Conservation (phyloP, 2,113 vertebrate species). For the Lichenostomus cassidix region DNA sequence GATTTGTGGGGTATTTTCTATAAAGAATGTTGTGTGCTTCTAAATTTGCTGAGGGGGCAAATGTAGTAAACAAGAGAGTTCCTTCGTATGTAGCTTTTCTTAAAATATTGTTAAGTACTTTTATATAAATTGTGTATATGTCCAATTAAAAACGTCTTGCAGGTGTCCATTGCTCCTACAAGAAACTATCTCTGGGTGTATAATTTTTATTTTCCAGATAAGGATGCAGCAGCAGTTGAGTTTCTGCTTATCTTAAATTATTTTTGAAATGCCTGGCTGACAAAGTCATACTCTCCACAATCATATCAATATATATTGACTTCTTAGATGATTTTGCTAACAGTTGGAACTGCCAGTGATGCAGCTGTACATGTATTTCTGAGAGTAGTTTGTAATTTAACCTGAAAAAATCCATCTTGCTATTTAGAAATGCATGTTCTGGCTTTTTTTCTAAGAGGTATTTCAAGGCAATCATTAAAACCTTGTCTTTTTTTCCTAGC, state of each 20-base stretch:
- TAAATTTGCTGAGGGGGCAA: not conserved
- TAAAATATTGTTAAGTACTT: not conserved
- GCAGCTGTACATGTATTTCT: not conserved
- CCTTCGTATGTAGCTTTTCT: not conserved
- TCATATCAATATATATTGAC: slow-evolving; percentile 56
- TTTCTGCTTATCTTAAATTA: slow-evolving; percentile 35
- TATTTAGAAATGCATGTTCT: not conserved
- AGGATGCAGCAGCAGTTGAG: not conserved
- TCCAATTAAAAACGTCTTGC: not conserved
- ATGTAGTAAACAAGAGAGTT: not conserved
- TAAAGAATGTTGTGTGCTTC: not conserved
- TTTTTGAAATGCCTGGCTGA: slow-evolving; percentile 4
- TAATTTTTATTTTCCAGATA: slow-evolving; percentile 27
- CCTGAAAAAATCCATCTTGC: not conserved
- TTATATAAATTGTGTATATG: not conserved
- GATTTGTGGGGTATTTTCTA: fast-evolving
- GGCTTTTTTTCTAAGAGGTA: not conserved
- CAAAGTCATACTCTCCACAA: not conserved
- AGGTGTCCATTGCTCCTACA: not conserved
- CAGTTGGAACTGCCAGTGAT: not conserved
- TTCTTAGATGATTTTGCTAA: slow-evolving; percentile 12
- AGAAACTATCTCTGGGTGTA: not conserved
- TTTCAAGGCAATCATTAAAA: not conserved
- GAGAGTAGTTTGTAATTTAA: not conserved
- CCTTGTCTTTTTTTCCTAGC: not conserved